Base-by-base conservation (phyloP, 2,888 invertebrate species). In the Trissoscelio sp. region DNA sequence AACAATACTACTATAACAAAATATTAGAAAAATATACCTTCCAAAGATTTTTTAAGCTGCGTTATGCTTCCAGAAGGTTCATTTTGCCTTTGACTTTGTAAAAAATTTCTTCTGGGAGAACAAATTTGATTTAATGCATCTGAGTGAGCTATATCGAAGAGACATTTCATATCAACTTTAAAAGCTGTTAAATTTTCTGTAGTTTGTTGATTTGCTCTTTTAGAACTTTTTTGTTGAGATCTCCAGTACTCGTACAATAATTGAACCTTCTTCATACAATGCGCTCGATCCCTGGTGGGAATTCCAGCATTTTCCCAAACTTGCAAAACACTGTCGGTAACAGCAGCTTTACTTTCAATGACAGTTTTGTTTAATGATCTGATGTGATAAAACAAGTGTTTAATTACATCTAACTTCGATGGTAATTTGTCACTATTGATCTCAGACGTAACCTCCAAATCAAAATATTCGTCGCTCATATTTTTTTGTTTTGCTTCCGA, bases 231-330 rank as follows among this genome's bases (percentile, higher is more conserved):
- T 34, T 55, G 55, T 28, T 31, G 55, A 55, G 55, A 55, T 55
- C 55, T 55, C 55, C 34, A 34, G 55, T 31, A 18, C 16, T 55
- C 34, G 18, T 53, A 53, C 53, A 53, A 53, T 14, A 14, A 53
- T 53, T 53, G 24, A 20, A 53, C 53, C 14, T 28, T 53, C 3
- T 53, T 53, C 22, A 48, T 20, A 48, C 48, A 48, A 48, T 48
- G 48, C 9, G 11, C 24, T 28, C 55, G 31, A 55, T 58, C 39
- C 34, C 39, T 58, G n/a, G 58, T 58, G 9, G 39, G 39, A 58
- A 58, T 58, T 58, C 58, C 58, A 39, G 58, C 58, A 37, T 58
- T 58, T 58, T 39, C 22, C 58, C 58, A 58, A 22, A 58, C 7
- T 58, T 58, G 18, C 39, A 58, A 58, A 39, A 58, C 7, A 58